Conservation (phyloP, 2,113 vertebrate genomes). For the Desmodus rotundus region DNA sequence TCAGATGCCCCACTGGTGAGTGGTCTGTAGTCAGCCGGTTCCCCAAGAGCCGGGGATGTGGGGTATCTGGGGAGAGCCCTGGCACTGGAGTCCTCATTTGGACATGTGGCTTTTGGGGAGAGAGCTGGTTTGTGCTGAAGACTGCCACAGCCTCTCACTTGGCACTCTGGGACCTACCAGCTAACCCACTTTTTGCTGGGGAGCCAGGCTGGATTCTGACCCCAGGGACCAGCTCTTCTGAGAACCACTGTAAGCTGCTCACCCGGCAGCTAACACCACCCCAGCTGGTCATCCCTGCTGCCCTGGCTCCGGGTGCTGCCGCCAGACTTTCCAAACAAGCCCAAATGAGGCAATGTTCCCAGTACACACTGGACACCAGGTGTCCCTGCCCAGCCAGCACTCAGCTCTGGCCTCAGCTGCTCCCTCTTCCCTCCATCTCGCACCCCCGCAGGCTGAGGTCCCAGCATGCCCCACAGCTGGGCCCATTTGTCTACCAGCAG, state of each 20-base stretch:
- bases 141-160: not conserved
- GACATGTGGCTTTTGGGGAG: not conserved
- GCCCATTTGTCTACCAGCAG: not conserved
- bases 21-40: not conserved
- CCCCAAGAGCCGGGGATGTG: not conserved
- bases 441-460: not conserved
- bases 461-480: not conserved
- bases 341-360: not conserved
- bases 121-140: not conserved
- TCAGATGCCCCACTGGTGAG: not conserved
- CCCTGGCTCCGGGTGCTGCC: not conserved
- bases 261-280: not conserved
- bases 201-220: not conserved
- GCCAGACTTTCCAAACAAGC: not conserved
- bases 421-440: not conserved
- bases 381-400: not conserved
- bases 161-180: not conserved
- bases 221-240: not conserved
- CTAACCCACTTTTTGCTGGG: not conserved
- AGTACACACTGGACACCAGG: not conserved
- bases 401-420: not conserved
- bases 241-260: not conserved
- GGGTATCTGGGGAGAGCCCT: not conserved
- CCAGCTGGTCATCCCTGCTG: not conserved
- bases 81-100: not conserved